These are phyloP conservation scores for Deroplatys truncata DNA, from an alignment of 2,888 invertebrate species.

Conservation along the genomic window DNA sequence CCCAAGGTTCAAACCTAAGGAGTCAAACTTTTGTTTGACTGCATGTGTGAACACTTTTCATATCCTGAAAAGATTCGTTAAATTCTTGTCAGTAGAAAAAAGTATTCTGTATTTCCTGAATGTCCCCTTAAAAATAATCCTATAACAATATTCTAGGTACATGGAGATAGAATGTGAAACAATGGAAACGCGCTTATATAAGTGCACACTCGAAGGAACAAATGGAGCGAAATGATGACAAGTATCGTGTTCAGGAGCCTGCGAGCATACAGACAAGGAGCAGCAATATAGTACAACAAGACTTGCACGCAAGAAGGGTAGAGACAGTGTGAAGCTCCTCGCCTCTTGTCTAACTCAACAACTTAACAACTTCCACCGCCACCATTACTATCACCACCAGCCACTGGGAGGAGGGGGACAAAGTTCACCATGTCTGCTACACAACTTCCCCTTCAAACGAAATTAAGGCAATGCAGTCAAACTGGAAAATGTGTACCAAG, in stretches of 20 bases:
- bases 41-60: too few relatives aligned
- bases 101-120: too few relatives aligned
- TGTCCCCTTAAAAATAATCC: too few relatives aligned
- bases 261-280: slow-evolving; percentile 2
- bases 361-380: slow-evolving; percentile 21
- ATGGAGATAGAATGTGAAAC: too few relatives aligned
- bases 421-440: slow-evolving; percentile 5
- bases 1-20: too few relatives aligned
- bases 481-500: not conserved
- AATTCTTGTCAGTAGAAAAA: too few relatives aligned
- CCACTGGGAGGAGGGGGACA: not conserved
- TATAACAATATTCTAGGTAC: too few relatives aligned
- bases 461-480: not conserved
- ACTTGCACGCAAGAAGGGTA: not conserved
- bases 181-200: too few relatives aligned
- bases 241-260: slow-evolving; percentile 6
- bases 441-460: not conserved
- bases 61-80: too few relatives aligned
- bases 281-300: slow-evolving; percentile 14
- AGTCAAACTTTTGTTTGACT: too few relatives aligned
- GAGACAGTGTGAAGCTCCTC: not conserved
- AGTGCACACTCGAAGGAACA: too few relatives aligned
- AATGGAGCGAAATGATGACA: too few relatives aligned
- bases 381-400: not conserved
- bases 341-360: slow-evolving; percentile 22